These are phyloP conservation scores for Hirtodrosophila alboralis DNA, from an alignment of 2,888 invertebrate species.

Conservation along the genomic window DNA sequence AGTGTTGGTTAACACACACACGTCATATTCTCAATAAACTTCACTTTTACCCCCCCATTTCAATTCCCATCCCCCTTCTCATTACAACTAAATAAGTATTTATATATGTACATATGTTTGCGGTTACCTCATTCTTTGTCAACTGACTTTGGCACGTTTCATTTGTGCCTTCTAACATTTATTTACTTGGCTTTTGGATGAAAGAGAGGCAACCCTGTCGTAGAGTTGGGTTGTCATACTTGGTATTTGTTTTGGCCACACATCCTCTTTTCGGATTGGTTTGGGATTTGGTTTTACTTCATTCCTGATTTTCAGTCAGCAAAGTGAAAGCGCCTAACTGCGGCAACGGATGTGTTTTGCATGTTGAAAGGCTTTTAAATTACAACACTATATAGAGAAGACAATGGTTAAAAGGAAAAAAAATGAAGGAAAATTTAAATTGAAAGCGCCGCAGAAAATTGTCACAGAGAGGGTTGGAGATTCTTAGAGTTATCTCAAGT, in stretches of 20 bases:
- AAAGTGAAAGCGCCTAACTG: constrained; percentile 54
- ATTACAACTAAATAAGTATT: constrained; percentile 36
- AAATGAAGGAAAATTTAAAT: constrained; percentile 36
- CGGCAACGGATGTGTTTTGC: constrained; percentile 68
- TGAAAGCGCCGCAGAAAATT: constrained; percentile 42
- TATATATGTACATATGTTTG: constrained; percentile 16
- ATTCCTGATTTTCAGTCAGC: constrained; percentile 39
- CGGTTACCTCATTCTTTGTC: constrained; percentile 51
- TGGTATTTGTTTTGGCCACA: constrained; percentile 43
- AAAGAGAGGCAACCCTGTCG: constrained; percentile 15
- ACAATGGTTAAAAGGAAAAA: constrained; percentile 9
- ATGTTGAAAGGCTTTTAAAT: constrained; percentile 60
- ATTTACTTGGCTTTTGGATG: constrained; percentile 71
- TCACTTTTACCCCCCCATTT: too few relatives aligned
- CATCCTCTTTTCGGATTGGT: constrained; percentile 26
- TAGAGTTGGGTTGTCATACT: constrained; percentile 52
- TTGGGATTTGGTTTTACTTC: constrained; percentile 26
- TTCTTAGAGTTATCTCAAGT: constrained; percentile 61
- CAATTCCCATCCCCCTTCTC: neutral
- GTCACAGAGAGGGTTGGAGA: constrained; percentile 38
- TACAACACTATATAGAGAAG: constrained; percentile 19
- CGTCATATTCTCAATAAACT: too few relatives aligned
- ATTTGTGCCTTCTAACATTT: constrained; percentile 71
- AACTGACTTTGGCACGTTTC: constrained; percentile 69
- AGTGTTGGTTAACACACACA: neutral